Conservation (phyloP, 2,888 invertebrate species). For the Epinotia brunnichana region DNA sequence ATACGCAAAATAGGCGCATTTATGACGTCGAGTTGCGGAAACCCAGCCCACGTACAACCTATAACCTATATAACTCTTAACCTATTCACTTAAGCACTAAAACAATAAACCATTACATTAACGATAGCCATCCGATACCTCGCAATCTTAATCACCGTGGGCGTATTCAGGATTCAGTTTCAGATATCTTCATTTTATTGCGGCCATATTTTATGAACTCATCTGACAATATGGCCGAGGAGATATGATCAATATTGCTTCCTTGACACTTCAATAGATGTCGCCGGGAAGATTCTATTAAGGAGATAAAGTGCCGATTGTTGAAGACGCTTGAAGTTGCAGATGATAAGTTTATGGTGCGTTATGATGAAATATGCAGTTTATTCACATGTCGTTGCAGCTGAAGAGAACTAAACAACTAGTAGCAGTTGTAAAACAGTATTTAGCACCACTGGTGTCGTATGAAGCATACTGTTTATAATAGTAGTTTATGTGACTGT, state of each 20-base stretch:
- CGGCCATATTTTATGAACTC: constrained; percentile 50
- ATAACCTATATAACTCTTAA: no score
- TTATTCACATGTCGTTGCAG: not conserved
- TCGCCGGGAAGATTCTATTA: constrained; percentile 36
- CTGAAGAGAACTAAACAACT: not conserved
- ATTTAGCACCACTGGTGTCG: not conserved
- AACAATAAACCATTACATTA: constrained; percentile 19
- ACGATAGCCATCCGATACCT: constrained; percentile 36
- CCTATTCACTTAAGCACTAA: constrained; percentile 22
- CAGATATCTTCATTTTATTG: constrained; percentile 51
- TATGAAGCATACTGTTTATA: not conserved
- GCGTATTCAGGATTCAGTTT: constrained; percentile 44
- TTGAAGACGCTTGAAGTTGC: not conserved
- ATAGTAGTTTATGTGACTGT: no score
- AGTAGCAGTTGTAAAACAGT: no score
- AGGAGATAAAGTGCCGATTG: constrained; percentile 20
- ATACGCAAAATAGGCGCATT: no score
- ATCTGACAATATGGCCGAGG: constrained; percentile 46
- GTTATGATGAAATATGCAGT: constrained; percentile 9
- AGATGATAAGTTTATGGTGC: constrained; percentile 8
- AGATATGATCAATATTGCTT: constrained; percentile 57
- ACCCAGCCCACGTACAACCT: no score
- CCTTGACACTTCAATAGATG: constrained; percentile 44
- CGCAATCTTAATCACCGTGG: constrained; percentile 43
- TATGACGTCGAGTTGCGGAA: no score